Conservation (phyloP, 2,113 vertebrate genomes). For the Tyrannus savana region DNA sequence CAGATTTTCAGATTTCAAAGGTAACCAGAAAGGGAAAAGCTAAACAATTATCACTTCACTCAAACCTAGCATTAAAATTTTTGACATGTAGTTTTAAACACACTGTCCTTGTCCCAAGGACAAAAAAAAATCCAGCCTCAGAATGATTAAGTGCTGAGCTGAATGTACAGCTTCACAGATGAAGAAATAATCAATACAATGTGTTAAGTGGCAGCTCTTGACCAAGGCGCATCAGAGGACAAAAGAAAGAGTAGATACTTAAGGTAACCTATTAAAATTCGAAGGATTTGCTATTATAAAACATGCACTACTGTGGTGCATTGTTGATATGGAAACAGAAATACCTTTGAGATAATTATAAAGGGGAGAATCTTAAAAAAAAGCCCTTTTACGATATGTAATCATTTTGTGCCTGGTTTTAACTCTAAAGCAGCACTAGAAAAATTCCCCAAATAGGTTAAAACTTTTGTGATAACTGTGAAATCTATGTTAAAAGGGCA, state of each 20-base stretch:
- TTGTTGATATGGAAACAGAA: conserved; percentile 16
- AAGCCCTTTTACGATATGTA: neutral
- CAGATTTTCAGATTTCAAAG: neutral
- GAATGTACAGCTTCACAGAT: neutral
- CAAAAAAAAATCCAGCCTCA: neutral
- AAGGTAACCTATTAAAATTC: neutral
- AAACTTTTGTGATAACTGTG: neutral
- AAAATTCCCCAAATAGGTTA: neutral
- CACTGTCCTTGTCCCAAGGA: neutral
- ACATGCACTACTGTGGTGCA: neutral
- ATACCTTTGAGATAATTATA: neutral
- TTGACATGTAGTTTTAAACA: neutral
- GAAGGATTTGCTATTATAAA: neutral
- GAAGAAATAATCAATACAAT: conserved; percentile 4
- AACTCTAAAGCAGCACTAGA: neutral
- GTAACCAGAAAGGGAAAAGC: neutral
- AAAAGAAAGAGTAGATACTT: neutral
- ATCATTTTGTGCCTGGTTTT: neutral
- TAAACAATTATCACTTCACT: neutral
- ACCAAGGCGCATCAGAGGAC: neutral
- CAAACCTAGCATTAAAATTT: neutral
- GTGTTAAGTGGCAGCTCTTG: neutral
- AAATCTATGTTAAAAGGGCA: neutral
- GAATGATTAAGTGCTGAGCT: neutral
- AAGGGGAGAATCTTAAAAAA: neutral